Evolutionary conservation across 2,113 vertebrate genomes (phyloP), one percentile per base, ranked within the genome.

Genomic region (Crypturellus undulatus): DNA sequence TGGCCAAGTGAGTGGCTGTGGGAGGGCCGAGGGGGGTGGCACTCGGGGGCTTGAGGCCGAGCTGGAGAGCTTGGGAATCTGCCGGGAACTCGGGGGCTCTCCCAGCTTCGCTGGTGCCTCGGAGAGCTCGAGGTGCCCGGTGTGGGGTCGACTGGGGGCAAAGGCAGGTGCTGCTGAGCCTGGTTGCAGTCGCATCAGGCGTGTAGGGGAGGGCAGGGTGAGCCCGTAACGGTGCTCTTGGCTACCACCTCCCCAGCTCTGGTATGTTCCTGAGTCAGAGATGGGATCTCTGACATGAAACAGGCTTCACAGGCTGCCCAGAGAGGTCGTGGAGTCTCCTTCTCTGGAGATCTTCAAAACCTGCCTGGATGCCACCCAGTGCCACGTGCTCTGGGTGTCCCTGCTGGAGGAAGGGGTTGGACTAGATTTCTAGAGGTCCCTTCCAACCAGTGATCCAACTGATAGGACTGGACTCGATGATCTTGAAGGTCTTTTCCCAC

Each of bases 1-100:
- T 99, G 93, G 97, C 98, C 97, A 99, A 99, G 99, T 99, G 96
- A 96, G 99, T 99, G 38, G 63, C 70, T 36, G 36, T 36, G 63
- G 64, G 42, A 87, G 83, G 25, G 59, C n/a, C 42, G 43, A 21
- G 81, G 52, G 47, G 15, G 45, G 64, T 54, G 70, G 88, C 14
- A 13, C 36, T 43, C 52, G 3, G 25, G 30, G 17, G 2, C 34
- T 2, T 14, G 76, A 24, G 79, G 34, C 21, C 56, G 71, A 42
- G 80, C 85, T 10, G 58, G 8, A 24, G 75, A 69, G 90, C 78
- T 91, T 17, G 1, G 89, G 14, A 38, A 4, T 65, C 0, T 58
- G 84, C 40, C 22, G 43, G 32, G 63, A 21, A 60, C 68, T 80
- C 5, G 0, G 4, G 59, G 58, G 20, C 52, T 79, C 6, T 47